Evolutionary conservation across 2,888 invertebrate genomes (phyloP).

Genomic region (Pyrrhosoma nymphula): DNA sequence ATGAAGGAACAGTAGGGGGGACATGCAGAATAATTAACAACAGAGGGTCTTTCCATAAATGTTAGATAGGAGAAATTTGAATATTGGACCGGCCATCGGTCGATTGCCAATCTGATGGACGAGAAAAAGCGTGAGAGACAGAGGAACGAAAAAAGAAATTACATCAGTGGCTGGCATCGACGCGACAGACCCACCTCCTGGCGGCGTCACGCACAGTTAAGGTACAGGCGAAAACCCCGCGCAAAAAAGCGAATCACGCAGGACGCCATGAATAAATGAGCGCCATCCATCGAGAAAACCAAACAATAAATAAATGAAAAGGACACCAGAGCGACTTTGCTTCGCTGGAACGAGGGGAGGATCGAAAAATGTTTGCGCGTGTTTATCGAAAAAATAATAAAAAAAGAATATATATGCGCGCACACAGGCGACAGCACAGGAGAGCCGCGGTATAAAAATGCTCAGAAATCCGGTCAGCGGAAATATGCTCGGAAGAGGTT

Average conservation of each 20-base stretch:
- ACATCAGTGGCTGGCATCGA: not conserved
- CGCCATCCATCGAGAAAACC: not conserved
- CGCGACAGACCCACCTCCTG: not conserved
- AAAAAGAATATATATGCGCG: not conserved
- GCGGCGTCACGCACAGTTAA: not conserved
- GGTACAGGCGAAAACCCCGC: not conserved
- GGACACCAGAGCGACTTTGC: not conserved
- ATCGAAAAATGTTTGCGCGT: not conserved
- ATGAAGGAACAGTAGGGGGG: not conserved
- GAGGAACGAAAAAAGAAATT: not conserved
- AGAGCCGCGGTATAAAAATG: not conserved
- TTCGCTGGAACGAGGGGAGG: not conserved
- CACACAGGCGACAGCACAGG: not conserved
- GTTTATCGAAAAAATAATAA: not conserved
- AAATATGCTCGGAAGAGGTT: not conserved
- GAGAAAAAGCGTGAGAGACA: not conserved
- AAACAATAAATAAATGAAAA: constrained; percentile 24
- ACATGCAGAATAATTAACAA: not conserved
- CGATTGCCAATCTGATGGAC: not conserved
- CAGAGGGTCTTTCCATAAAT: not conserved
- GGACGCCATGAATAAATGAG: not conserved
- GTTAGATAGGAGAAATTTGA: not conserved
- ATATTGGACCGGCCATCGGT: not conserved
- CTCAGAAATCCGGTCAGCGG: not conserved
- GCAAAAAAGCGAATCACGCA: not conserved